phyloP scores from a whole-genome alignment of 2,797 vertebrate genomes.

The Sebastes cheni region DNA sequence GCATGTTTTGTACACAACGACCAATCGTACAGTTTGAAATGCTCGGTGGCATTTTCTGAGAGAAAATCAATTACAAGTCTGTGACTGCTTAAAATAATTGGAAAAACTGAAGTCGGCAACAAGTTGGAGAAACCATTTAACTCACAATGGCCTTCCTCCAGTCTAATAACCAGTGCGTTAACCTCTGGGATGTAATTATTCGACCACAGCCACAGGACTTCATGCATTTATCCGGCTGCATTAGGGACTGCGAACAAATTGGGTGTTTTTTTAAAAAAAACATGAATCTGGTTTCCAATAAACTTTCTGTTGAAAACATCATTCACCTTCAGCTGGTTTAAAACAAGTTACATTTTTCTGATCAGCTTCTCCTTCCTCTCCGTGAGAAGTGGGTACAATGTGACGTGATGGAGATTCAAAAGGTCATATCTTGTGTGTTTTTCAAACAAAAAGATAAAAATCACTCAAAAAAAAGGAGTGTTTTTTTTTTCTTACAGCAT shows the following conservation, averaged over 20 bases:
- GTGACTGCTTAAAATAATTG: background rate
- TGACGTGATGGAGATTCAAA: background rate
- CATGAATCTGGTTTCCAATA: background rate
- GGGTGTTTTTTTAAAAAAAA: background rate
- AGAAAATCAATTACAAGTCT: background rate
- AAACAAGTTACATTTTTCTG: background rate
- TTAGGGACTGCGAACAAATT: background rate
- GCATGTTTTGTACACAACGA: background rate
- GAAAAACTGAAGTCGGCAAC: background rate
- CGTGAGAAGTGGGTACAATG: background rate
- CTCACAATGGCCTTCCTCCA: background rate
- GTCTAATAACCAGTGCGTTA: background rate
- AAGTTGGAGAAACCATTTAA: background rate
- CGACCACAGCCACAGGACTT: background rate
- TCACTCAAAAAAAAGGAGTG: background rate
- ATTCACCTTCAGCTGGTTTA: background rate
- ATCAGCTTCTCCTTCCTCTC: background rate
- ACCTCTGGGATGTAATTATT: constrained; percentile 5
- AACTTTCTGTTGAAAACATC: background rate
- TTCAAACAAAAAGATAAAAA: background rate
- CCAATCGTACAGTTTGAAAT: background rate
- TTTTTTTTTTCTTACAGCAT: background rate
- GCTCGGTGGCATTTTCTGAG: background rate
- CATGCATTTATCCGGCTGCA: constrained; percentile 1
- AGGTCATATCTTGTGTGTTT: background rate